phyloP scores from a whole-genome alignment of 2,113 vertebrate genomes.

The Athene cunicularia region DNA sequence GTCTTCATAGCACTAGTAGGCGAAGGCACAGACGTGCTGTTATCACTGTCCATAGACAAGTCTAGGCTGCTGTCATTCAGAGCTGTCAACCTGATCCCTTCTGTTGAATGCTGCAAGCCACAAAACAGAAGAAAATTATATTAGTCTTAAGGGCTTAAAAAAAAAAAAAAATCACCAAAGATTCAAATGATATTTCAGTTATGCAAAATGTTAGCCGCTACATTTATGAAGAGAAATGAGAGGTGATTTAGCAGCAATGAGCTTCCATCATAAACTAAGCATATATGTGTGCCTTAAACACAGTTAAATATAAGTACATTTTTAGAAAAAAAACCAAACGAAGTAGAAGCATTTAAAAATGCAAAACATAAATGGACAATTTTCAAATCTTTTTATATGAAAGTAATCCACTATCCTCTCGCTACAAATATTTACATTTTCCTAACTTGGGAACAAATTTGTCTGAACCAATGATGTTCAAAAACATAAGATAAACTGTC shows the following conservation, averaged over 20 bases:
- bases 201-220: not conserved
- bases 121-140: not conserved
- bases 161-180: not conserved
- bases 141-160: not conserved
- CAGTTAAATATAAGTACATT: not conserved
- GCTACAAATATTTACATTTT: not conserved
- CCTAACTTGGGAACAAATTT: not conserved
- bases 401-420: not conserved
- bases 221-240: not conserved
- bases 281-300: not conserved
- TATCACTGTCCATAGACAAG: slow-evolving; percentile 90
- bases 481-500: not conserved
- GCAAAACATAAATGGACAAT: not conserved
- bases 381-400: not conserved
- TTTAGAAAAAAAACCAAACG: not conserved
- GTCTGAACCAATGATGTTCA: not conserved
- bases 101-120: slow-evolving; percentile 83
- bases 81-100: slow-evolving; percentile 78
- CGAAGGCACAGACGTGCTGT: slow-evolving; percentile 92
- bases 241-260: not conserved
- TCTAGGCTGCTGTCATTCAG: slow-evolving; percentile 88
- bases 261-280: not conserved
- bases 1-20: slow-evolving; percentile 83
- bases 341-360: not conserved
- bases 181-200: not conserved